Evolutionary conservation across 2,113 vertebrate species (phyloP), one percentile per base, ranked within the genome.

Genomic region (Coptodon bakossiorum): DNA sequence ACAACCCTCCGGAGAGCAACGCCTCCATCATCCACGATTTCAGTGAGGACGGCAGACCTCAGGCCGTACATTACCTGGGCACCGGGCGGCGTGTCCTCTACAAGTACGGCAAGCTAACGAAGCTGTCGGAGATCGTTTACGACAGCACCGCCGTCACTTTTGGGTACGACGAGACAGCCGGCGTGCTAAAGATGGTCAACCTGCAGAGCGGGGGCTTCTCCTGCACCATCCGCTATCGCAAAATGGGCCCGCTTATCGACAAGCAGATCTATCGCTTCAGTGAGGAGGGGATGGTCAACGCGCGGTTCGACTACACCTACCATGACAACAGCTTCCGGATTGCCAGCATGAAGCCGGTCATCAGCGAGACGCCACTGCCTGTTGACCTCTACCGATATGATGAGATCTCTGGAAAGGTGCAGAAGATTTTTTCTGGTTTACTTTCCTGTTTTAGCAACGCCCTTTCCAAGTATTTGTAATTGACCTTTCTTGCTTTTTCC

Each of bases 241-340:
- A 99, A 90, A 98, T 99, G 8, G 99, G 99, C 11, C 99, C 99
- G 1, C 97, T 99, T 0, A 97, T 99, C 11, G 98, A 99, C 96
- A 99, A 99, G 93, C 99, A 99, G 92, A 99, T 99, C 94, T 99
- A 99, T 84, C 96, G 99, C 80, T 99, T 99, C 94, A 99, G 98
- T 2, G 98, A 99, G 91, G 99, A 99, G 95, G 99, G 98, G 3
- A 99, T 99, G 99, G 98, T 99, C 87, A 99, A 99, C 5, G 99
- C 98, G 1, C 96, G 99, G 86, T 99, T 99, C 3, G 99, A 99
- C 94, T 99, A 99, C 91, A 99, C 98, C 0, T 99, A 99, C 86
- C 98, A 99, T 0, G 99, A 99, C 94, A 99, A 99, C 93, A 99
- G 98, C 93, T 99, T 99, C 95, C 97, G 99, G 11, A 99, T 99